Base-by-base conservation (phyloP, 2,797 vertebrate species). In the Liparis tanakae region DNA sequence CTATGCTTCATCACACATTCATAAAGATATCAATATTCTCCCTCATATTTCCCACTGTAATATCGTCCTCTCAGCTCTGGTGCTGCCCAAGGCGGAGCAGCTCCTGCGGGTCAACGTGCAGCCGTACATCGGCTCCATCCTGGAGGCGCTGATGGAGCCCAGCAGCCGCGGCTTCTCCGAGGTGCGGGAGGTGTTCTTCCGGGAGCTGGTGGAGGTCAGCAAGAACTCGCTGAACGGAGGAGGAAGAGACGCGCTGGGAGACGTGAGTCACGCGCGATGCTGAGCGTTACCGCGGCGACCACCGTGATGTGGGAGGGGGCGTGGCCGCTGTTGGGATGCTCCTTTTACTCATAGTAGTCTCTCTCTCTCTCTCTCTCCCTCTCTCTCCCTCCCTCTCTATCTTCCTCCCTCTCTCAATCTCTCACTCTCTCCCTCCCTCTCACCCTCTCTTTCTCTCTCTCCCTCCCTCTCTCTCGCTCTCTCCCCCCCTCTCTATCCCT, bases 81-180 rank as follows among this genome's bases (percentile, higher is more conserved):
- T 98, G 76, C 84, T 96, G 46, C 95, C 96, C 43, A 96, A 95
- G 86, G 96, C 96, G 0, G 97, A 99, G 82, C 80, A 97, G 54
- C 94, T 97, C 0, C 95, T 98, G 18, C 94, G 94, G 59, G 94
- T 88, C 84, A 97, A 93, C 0, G 84, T 99, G 34, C 96, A 99
- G 92, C 96, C 98, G 36, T 98, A 98, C 88, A 95, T 99, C 88
- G 85, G 93, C 41, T 99, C 98, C 91, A 99, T 99, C 90, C 94
- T 99, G 90, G 98, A 99, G 74, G 97, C 96, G 10, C 92, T 99
- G 88, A 99, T 99, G 98, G 94, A 95, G 51, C 97, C 98, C 81
- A 98, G 96, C 3, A 98, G 98, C 88, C 93, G 96, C 72, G 98
- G 98, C 10, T 99, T 99, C 65, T 86, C 95, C 0, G 98, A 99